These are phyloP conservation scores for Apantesis nais DNA, from an alignment of 2,888 invertebrate genomes.

Conservation along the genomic window DNA sequence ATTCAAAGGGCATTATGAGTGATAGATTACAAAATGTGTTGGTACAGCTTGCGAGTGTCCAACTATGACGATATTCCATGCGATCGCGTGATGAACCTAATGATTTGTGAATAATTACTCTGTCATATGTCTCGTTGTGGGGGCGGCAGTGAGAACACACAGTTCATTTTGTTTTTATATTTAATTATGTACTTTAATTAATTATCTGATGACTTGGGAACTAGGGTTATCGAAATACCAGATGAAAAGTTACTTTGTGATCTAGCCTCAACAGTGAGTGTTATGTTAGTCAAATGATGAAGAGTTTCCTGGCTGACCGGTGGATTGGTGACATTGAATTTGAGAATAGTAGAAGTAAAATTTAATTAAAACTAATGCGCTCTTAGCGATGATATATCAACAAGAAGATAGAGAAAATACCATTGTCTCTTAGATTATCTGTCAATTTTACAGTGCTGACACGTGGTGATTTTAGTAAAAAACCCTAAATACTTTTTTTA, in stretches of 20 bases:
- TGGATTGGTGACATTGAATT: not conserved
- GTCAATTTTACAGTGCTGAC: too few relatives aligned
- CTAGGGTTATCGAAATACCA: constrained; percentile 15
- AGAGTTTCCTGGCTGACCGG: too few relatives aligned
- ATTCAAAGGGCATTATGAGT: constrained; percentile 20
- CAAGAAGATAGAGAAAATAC: too few relatives aligned
- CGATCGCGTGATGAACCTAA: constrained; percentile 74
- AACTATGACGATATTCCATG: constrained; percentile 72
- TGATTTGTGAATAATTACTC: constrained; percentile 70
- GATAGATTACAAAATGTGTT: constrained; percentile 21
- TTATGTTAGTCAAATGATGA: not conserved
- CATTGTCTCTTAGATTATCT: too few relatives aligned
- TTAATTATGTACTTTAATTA: constrained; percentile 29
- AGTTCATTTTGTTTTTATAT: constrained; percentile 23
- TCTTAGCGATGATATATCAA: too few relatives aligned
- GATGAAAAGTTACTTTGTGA: not conserved
- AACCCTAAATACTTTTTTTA: too few relatives aligned
- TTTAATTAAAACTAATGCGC: too few relatives aligned
- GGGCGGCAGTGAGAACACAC: constrained; percentile 60
- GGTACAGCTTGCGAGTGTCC: constrained; percentile 51
- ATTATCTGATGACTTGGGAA: constrained; percentile 36
- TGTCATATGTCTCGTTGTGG: constrained; percentile 66
- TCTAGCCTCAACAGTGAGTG: not conserved
- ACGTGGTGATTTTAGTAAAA: too few relatives aligned
- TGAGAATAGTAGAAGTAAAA: not conserved